Evolutionary conservation across 2,113 vertebrate species (phyloP).

Genomic region (Pluvialis apricaria): DNA sequence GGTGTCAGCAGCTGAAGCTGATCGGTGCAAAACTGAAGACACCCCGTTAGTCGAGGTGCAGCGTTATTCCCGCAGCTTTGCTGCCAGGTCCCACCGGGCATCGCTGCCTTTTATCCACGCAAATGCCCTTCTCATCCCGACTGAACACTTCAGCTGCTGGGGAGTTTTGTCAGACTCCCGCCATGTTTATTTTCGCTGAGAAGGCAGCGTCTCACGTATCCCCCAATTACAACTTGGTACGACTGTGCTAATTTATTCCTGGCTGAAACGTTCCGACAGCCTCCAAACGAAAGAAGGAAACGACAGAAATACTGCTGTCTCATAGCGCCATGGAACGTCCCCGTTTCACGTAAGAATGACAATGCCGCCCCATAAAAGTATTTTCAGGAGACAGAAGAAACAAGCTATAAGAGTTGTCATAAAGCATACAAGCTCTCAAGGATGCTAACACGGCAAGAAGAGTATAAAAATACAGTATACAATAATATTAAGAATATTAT

Average conservation of each 20-base stretch:
- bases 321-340: not conserved
- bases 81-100: not conserved
- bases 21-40: not conserved
- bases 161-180: not conserved
- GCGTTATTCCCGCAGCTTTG: not conserved
- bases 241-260: not conserved
- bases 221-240: not conserved
- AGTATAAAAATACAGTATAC: not conserved
- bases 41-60: not conserved
- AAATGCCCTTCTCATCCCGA: not conserved
- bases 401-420: not conserved
- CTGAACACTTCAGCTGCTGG: not conserved
- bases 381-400: not conserved
- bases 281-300: not conserved
- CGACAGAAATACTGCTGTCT: not conserved
- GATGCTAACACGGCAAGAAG: not conserved
- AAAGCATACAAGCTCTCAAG: not conserved
- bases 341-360: not conserved
- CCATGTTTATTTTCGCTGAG: not conserved
- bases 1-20: not conserved
- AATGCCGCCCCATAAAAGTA: not conserved
- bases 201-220: not conserved
- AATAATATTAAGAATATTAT: not conserved
- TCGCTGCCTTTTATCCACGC: not conserved
- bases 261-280: not conserved